Percentiles rank a stretch among this genome's conserved stretches.
phyloP scores from a whole-genome alignment of 2,113 vertebrate species.

The Pomatorhinus ruficollis region DNA sequence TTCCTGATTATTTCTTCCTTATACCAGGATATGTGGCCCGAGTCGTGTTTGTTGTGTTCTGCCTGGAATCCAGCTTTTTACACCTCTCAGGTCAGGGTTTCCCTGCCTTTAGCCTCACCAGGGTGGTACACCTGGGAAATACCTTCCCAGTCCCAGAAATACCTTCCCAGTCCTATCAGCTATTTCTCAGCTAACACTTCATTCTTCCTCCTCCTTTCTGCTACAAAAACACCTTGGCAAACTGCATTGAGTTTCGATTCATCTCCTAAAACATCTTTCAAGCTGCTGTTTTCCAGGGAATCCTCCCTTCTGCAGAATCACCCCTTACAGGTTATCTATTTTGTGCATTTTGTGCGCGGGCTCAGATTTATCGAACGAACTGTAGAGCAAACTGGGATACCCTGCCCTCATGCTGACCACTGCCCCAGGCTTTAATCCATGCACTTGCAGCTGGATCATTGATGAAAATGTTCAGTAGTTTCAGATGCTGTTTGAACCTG shows the following conservation, averaged over 20 bases:
- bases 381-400: background rate
- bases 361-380: background rate
- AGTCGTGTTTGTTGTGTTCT: background rate
- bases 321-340: background rate
- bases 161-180: background rate
- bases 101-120: background rate
- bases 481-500: background rate
- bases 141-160: background rate
- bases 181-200: background rate
- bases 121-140: background rate
- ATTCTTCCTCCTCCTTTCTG: background rate
- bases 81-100: background rate
- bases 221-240: background rate
- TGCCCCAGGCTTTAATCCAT: background rate
- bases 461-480: background rate
- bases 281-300: background rate
- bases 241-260: background rate
- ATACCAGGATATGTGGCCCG: background rate
- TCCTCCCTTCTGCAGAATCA: background rate
- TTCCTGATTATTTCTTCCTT: background rate
- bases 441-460: background rate
- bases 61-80: background rate
- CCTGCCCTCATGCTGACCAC: background rate
- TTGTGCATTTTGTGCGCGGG: background rate
- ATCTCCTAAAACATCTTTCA: background rate